Percentiles rank a stretch among this genome's conserved stretches.
Conservation (phyloP, 2,113 vertebrate species). For the Chloropsis cyanopogon region DNA sequence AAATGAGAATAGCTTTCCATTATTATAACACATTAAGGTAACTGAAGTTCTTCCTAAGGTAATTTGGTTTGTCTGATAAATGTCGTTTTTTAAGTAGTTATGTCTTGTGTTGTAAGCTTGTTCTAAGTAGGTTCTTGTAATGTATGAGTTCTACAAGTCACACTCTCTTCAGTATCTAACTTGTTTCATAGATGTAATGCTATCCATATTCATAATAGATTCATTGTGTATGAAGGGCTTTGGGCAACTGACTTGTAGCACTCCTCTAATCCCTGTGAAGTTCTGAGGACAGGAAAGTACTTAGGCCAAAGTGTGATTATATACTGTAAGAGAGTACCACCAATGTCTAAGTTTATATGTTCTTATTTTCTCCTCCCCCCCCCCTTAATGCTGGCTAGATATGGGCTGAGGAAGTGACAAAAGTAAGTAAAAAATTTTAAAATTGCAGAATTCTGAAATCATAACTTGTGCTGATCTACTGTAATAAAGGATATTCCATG, state of each 20-base stretch:
- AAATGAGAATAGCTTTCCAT: not conserved
- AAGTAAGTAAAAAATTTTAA: conserved; percentile 88
- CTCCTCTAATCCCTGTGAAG: not conserved
- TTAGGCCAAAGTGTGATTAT: not conserved
- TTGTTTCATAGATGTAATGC: not conserved
- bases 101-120: not conserved
- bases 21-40: not conserved
- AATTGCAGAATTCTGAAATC: conserved; percentile 44
- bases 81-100: not conserved
- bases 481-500: not conserved
- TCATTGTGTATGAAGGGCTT: not conserved
- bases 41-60: not conserved
- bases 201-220: not conserved
- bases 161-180: not conserved
- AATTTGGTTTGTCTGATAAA: not conserved
- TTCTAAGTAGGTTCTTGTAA: not conserved
- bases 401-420: conserved; percentile 91
- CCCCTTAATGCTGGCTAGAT: conserved; percentile 89
- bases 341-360: conserved; percentile 49
- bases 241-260: not conserved
- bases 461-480: not conserved
- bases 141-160: not conserved
- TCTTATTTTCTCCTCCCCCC: conserved; percentile 21
- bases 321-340: not conserved
- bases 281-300: not conserved